These are phyloP conservation scores for Maniola hyperantus DNA, from an alignment of 2,888 invertebrate genomes.

Conservation along the genomic window DNA sequence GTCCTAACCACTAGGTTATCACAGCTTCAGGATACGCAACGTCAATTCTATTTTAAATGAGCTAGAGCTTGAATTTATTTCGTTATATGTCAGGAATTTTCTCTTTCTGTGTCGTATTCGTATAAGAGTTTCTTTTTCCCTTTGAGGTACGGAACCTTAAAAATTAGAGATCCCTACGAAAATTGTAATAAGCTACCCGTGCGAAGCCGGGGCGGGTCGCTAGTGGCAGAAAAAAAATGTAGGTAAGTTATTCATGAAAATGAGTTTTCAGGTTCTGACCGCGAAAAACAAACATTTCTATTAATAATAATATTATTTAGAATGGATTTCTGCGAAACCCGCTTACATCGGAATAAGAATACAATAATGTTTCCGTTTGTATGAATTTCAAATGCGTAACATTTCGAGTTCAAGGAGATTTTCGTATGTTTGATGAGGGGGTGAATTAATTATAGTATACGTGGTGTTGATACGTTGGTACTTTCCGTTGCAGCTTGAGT, in stretches of 20 bases:
- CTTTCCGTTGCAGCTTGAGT: neutral
- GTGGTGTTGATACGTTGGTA: slow-evolving; percentile 4
- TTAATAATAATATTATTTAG: neutral
- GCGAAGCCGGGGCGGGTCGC: no score
- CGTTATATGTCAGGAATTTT: neutral
- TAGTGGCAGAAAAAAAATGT: no score
- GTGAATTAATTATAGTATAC: slow-evolving; percentile 18
- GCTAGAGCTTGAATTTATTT: neutral
- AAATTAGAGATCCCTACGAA: no score
- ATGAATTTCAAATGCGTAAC: slow-evolving; percentile 31
- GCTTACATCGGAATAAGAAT: slow-evolving; percentile 29
- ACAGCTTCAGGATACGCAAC: neutral
- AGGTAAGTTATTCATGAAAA: neutral
- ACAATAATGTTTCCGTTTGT: slow-evolving; percentile 26
- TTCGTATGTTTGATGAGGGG: slow-evolving; percentile 21
- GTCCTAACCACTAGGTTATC: no score
- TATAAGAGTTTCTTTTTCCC: no score
- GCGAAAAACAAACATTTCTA: slow-evolving; percentile 11
- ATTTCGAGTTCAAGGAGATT: slow-evolving; percentile 37
- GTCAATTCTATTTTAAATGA: neutral
- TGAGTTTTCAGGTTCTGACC: slow-evolving; percentile 3
- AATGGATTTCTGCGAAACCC: neutral
- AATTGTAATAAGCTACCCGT: no score
- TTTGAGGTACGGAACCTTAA: no score
- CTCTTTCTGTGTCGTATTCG: neutral